phyloP scores from a whole-genome alignment of 2,888 invertebrate genomes.

The Drosophila kokeensis region DNA sequence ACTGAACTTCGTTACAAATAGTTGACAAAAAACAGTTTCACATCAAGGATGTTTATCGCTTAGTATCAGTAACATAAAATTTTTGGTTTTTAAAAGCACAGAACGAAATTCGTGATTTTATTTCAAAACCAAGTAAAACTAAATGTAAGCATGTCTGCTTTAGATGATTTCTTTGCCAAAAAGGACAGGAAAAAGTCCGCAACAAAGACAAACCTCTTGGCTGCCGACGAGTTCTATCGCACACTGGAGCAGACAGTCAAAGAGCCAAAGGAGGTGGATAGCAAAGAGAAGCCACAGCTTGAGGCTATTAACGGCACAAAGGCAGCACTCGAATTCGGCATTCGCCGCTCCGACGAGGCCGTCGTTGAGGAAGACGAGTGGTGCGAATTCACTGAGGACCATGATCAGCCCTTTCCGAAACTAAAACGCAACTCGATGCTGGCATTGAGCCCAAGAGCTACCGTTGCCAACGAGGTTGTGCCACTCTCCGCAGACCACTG shows the following conservation, averaged over 20 bases:
- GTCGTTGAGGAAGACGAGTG: conserved; percentile 58
- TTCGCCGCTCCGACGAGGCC: conserved; percentile 36
- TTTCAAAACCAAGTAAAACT: conserved; percentile 40
- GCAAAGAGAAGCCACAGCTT: conserved; percentile 19
- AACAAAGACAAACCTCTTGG: conserved; percentile 58
- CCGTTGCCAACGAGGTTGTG: conserved; percentile 9
- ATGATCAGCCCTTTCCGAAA: conserved; percentile 41
- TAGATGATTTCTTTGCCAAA: conserved; percentile 75
- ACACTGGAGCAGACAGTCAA: conserved; percentile 60
- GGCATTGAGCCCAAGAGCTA: conserved; percentile 5
- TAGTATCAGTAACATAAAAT: conserved; percentile 39
- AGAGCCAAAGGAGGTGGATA: conserved; percentile 18
- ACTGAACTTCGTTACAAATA: not conserved
- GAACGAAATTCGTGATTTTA: conserved; percentile 57
- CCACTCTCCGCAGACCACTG: conserved; percentile 6
- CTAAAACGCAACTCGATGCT: conserved; percentile 29
- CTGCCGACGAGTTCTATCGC: conserved; percentile 65
- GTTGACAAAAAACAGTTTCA: conserved; percentile 22
- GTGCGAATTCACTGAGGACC: conserved; percentile 63
- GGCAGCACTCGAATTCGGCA: conserved; percentile 33
- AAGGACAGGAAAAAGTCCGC: conserved; percentile 62
- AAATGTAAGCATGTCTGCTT: conserved; percentile 48
- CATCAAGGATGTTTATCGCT: conserved; percentile 3
- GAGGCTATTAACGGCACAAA: conserved; percentile 10
- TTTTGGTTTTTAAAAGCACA: conserved; percentile 54